Evolutionary conservation across 2,888 invertebrate genomes (phyloP).

Genomic region (Corythucha ciliata): DNA sequence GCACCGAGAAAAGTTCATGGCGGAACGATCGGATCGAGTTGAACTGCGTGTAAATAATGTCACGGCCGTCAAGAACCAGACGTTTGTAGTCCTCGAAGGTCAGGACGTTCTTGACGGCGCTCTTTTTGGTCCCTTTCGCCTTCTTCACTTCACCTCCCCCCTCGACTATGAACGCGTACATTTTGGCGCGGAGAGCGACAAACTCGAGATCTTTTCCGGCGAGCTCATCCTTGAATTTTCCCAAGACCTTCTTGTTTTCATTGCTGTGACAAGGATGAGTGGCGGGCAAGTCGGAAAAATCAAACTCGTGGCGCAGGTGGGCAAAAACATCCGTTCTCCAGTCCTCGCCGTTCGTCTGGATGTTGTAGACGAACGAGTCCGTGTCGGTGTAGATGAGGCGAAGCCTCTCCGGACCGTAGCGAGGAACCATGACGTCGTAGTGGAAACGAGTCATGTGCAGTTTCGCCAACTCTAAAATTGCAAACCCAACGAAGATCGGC

Average conservation of each 20-base stretch:
- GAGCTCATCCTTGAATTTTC: constrained; percentile 39
- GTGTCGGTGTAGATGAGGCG: constrained; percentile 21
- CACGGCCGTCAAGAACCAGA: no score
- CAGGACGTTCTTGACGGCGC: constrained; percentile 5
- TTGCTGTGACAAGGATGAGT: constrained; percentile 16
- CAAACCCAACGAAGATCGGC: constrained; percentile 20
- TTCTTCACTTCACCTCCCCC: constrained; percentile 30
- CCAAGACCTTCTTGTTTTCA: constrained; percentile 35
- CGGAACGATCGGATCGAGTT: no score
- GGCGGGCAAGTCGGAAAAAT: constrained; percentile 35
- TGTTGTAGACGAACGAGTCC: constrained; percentile 17
- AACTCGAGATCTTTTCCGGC: constrained; percentile 38
- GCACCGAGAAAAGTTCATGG: no score
- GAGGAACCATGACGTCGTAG: constrained; percentile 12
- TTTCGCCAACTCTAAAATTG: constrained; percentile 20
- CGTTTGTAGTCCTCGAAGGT: constrained; percentile 28
- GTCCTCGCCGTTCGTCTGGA: constrained; percentile 10
- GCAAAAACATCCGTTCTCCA: constrained; percentile 2
- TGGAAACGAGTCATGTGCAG: constrained; percentile 15
- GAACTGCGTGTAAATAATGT: no score
- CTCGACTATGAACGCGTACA: constrained; percentile 31
- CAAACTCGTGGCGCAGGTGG: constrained; percentile 33
- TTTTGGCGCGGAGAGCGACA: constrained; percentile 37
- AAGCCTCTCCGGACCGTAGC: constrained; percentile 4
- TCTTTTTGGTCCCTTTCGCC: constrained; percentile 17